These are phyloP conservation scores for Eumeta japonica DNA, from an alignment of 1,140 invertebrate genomes.

Conservation along the genomic window DNA sequence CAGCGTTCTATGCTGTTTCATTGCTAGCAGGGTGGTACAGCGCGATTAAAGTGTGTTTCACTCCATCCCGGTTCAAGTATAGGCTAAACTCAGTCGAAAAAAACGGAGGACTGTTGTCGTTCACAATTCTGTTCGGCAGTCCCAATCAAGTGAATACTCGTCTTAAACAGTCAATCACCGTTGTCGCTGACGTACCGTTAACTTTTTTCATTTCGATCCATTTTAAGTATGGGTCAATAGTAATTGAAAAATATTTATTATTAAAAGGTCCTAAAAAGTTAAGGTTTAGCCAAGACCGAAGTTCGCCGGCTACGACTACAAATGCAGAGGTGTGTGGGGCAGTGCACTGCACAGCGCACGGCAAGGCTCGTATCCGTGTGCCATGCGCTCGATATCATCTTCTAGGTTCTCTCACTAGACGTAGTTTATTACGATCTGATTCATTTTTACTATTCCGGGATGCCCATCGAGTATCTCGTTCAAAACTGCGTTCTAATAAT, in stretches of 20 bases:
- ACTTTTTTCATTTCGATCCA: slow-evolving; percentile 20
- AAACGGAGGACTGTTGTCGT: slow-evolving; percentile 15
- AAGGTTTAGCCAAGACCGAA: slow-evolving; percentile 13
- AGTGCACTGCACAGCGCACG: too few species aligned
- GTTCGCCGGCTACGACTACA: slow-evolving; percentile 1
- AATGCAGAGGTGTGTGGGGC: neutral
- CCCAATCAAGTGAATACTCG: slow-evolving; percentile 15
- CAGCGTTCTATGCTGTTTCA: slow-evolving; percentile 15
- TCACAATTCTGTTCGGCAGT: slow-evolving; percentile 14
- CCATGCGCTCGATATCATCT: slow-evolving; percentile 30
- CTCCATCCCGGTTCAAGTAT: slow-evolving; percentile 10
- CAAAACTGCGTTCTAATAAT: slow-evolving; percentile 29
- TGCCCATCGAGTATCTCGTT: slow-evolving; percentile 35
- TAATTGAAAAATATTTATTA: slow-evolving; percentile 16
- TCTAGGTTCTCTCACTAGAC: slow-evolving; percentile 49
- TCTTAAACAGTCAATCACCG: slow-evolving; percentile 5
- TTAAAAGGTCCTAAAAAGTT: slow-evolving; percentile 21
- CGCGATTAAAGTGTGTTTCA: slow-evolving; percentile 10
- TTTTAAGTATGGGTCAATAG: slow-evolving; percentile 21
- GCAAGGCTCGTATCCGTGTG: slow-evolving; percentile 1
- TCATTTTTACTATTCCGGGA: slow-evolving; percentile 44
- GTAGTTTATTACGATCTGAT: slow-evolving; percentile 30
- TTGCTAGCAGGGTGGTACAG: slow-evolving; percentile 14
- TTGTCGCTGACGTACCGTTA: slow-evolving; percentile 9
- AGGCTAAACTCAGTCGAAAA: slow-evolving; percentile 2